Evolutionary conservation across 2,113 vertebrate species (phyloP), one percentile per base, ranked within the genome.

Genomic region (Ctenodactylus gundi): DNA sequence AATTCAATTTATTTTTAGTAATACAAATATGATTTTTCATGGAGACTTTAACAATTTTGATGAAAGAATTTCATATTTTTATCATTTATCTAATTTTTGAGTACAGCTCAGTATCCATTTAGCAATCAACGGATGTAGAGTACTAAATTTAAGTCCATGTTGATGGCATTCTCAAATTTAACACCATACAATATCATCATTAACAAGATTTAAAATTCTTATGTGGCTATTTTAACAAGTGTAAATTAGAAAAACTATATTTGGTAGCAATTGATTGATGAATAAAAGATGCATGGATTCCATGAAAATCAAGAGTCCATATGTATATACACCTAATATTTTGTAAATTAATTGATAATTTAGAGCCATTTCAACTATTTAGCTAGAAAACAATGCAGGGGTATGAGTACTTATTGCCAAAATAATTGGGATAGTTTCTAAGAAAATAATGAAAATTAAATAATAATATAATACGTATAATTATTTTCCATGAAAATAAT

Each of bases 161-260:
- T 70, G 34, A 80, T 65, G 75, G 12, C 29, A 68, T 64, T 88
- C 49, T 83, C 57, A 83, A 68, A 97, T 90, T 64, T 64, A 76
- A 75, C 36, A 67, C 3, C 14, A 70, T 78, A 25, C 85, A 11
- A 29, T 72, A 60, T 55, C 84, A 84, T 85, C 14, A 70, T 68
- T 15, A 82, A 18, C 12, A 90, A n/a, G 3, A 85, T 78, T 53
- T 7, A 44, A 95, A 77, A 78, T 57, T 65, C 0, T 49, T 58
- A 75, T 80, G 51, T 77, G 46, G 21, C 14, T 39, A 88, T 82
- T 62, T 93, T 77, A 82, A 39, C 36, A 64, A 25, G 25, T 72
- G 29, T 75, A 85, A 87, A 72, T 27, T 36, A 96, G 25, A 4
- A 57, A 64, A 88, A 0, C 23, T 84, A 31, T 75, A 34, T 65